phyloP scores from a whole-genome alignment of 2,797 vertebrate genomes.

The Muscicapa comitata region DNA sequence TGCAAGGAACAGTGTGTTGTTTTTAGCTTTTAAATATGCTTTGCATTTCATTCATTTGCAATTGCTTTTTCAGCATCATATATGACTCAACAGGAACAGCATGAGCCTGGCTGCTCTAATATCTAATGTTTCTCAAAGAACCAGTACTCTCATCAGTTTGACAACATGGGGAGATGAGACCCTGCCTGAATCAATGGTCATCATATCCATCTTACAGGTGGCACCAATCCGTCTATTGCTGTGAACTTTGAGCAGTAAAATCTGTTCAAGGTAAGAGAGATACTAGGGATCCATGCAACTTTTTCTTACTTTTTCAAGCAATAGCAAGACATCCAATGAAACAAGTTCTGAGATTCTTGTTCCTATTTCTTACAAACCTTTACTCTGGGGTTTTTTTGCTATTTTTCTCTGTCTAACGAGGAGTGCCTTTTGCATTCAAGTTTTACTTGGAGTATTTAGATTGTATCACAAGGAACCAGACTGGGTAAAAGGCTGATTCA shows the following conservation, averaged over 20 bases:
- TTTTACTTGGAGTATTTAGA: not conserved
- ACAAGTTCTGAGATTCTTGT: not conserved
- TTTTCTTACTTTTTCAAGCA: not conserved
- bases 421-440: not conserved
- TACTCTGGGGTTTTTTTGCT: fast-evolving
- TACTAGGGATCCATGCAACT: not conserved
- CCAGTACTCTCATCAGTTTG: not conserved
- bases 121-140: not conserved
- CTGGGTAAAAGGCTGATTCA: not conserved
- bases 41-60: not conserved
- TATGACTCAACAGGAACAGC: not conserved
- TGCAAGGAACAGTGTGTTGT: not conserved
- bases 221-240: not conserved
- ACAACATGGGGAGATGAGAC: not conserved
- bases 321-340: not conserved
- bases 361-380: not conserved
- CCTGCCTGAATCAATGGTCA: not conserved
- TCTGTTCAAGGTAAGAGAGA: not conserved
- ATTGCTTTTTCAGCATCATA: not conserved
- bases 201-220: not conserved
- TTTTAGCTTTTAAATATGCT: not conserved
- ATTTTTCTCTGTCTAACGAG: not conserved
- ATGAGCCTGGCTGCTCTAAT: not conserved
- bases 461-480: not conserved
- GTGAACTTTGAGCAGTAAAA: not conserved